phyloP scores from a whole-genome alignment of 2,888 invertebrate species.

The Noctua janthe region DNA sequence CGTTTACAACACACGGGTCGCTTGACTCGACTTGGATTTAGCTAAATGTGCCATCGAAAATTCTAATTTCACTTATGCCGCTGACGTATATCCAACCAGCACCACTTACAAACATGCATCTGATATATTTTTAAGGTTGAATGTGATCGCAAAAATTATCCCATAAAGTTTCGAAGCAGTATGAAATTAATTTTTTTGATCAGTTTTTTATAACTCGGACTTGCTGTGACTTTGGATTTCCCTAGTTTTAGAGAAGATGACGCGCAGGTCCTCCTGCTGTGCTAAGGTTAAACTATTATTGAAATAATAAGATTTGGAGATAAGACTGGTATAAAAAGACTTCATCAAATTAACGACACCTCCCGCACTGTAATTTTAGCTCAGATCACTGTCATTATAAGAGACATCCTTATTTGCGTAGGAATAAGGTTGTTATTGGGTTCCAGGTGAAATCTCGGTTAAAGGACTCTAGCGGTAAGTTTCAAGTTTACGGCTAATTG shows the following conservation, averaged over 20 bases:
- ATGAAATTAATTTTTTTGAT: neutral
- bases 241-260: neutral
- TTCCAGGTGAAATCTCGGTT: neutral
- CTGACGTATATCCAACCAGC: neutral
- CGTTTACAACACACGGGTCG: neutral
- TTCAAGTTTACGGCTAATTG: slow-evolving; percentile 38
- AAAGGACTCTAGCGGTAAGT: neutral
- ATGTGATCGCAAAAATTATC: neutral
- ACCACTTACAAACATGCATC: neutral
- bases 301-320: neutral
- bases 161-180: neutral
- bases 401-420: neutral
- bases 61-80: too few species aligned
- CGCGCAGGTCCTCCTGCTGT: neutral
- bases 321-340: neutral
- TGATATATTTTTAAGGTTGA: neutral
- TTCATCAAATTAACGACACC: neutral
- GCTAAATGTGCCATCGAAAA: too few species aligned
- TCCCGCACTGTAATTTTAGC: neutral
- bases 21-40: too few species aligned
- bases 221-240: neutral
- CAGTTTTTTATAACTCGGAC: neutral
- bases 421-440: neutral
- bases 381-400: neutral
- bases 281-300: neutral